Base-by-base conservation (phyloP, 2,888 invertebrate genomes). In the Nipponacmea schrenckii region DNA sequence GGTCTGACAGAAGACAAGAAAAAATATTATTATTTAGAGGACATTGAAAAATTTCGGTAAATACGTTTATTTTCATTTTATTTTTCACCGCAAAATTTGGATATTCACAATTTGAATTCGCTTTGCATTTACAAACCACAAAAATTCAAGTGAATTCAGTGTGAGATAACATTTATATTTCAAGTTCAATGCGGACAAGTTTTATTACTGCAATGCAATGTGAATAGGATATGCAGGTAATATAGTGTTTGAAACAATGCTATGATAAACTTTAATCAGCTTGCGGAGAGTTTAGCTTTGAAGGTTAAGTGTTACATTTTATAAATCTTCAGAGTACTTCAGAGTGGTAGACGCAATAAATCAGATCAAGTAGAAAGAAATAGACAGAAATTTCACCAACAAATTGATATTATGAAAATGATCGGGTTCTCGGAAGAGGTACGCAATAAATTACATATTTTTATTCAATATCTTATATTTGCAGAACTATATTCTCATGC, bases 371-470 rank as follows among this genome's bases (percentile, higher is more conserved):
- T 62, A 26, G 67, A 77, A 27, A 56, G 70, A 50, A 77, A 74
- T 65, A 71, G 62, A 31, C 63, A 71, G 46, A 74, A 71, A 70
- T 77, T 77, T 65, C 68, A 71, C 7, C 74, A 79, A 62, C 79
- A 76, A 64, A 77, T 78, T 44, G 68, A 69, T 12, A 71, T 78
- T 14, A 74, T 81, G 75, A 67, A 67, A 46, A 70, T 76, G 27
- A 70, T 80, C 10, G 80, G 79, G 14, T 80, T 81, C 66, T 64
- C 73, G 1, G 72, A 74, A n/a, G 77, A 80, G 48, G 80, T 80
- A 70, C 56, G 70, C 45, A 1, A 14, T 20, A 15, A n/a, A 2
- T 17, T n/a, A 10, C 3, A 2, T 64, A 2, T 64, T 4, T 2
- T 64, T n/a, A n/a, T 64, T 4, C 4, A 2, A 64, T 26, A 5